Evolutionary conservation across 2,113 vertebrate genomes (phyloP), one percentile per base, ranked within the genome.

Genomic region (Cochlearius cochlearius): DNA sequence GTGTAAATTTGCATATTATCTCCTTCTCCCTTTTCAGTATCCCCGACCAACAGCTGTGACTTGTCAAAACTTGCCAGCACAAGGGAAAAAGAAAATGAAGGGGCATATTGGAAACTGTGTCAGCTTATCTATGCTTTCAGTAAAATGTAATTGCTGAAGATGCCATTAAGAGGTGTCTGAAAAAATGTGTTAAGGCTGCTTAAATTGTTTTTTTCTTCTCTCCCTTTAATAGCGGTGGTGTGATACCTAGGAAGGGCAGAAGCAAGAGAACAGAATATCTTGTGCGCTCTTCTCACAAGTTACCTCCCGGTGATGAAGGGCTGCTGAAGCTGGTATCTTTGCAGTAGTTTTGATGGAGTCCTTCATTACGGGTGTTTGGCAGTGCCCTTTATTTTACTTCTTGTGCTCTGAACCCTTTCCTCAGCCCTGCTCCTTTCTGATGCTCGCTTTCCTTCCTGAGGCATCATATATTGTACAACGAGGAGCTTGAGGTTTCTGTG

Each of bases 1-100:
- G 62, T 58, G 81, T 55, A 92, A 41, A 97, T 97, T 97, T 97
- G 74, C 97, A 97, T 97, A 94, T 96, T 95, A 97, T 97, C 97
- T 96, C 66, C 89, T 95, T 94, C 85, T 88, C 75, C 82, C 87
- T 86, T 95, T 95, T 88, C 91, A 73, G 89, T 94, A 95, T 96
- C 95, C 97, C 96, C 45, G 17, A 91, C 94, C 95, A 97, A 97
- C 97, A 97, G 95, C 95, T 96, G 96, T 94, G 97, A 93, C 95
- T 97, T 97, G 97, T 97, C 96, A 97, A 96, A 96, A 97, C 95
- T 95, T 95, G 96, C 97, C 87, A 95, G 96, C 91, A 93, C 87
- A 76, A 91, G 86, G 67, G 87, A 87, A 95, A 97, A 97, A 90
- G 90, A 93, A 97, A 92, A 94, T 89, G 93, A 95, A 94, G 74